Evolutionary conservation across 1,140 invertebrate species (phyloP).

Genomic region (Anoplophora glabripennis): DNA sequence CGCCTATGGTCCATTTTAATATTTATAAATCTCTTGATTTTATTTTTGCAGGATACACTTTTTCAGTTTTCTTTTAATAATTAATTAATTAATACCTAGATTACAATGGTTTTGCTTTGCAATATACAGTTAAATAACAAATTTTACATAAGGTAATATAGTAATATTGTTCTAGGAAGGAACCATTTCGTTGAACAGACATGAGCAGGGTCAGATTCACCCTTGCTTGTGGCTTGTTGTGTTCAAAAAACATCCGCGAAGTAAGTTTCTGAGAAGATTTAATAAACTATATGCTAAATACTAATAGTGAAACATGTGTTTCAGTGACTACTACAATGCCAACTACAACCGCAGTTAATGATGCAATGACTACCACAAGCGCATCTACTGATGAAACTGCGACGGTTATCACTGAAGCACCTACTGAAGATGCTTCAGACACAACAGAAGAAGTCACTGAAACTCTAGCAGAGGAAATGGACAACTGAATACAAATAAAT

Average conservation of each 20-base stretch:
- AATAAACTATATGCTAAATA: background rate
- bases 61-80: no score
- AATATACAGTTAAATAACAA: no score
- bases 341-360: background rate
- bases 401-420: no score
- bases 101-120: no score
- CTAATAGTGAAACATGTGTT: background rate
- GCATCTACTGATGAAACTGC: background rate
- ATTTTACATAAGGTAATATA: no score
- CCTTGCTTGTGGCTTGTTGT: background rate
- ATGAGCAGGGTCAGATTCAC: background rate
- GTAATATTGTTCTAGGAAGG: no score
- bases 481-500: background rate
- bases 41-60: no score
- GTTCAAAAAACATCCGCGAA: background rate
- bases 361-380: background rate
- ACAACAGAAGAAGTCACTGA: background rate
- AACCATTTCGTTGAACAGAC: no score
- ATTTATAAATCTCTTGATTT: no score
- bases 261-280: no score
- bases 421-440: background rate
- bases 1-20: no score
- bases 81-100: no score
- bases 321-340: background rate
- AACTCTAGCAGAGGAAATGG: background rate